Evolutionary conservation across 2,113 vertebrate species (phyloP).

Genomic region (Tragelaphus scriptus): DNA sequence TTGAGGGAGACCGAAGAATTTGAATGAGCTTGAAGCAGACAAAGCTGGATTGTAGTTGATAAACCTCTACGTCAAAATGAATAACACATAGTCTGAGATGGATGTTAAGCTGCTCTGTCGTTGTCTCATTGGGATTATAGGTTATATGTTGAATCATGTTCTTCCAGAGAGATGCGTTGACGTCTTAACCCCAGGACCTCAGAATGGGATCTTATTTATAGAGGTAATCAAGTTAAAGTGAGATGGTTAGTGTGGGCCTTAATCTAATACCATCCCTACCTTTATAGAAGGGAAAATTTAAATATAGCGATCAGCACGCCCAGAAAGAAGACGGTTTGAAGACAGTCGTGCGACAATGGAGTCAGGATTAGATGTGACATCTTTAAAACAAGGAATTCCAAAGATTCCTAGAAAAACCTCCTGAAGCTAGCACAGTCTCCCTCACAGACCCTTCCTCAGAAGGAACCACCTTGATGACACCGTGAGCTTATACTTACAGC

Average conservation of each 20-base stretch:
- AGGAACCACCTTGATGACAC: no score
- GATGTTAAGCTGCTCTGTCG: not conserved
- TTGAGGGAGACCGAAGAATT: not conserved
- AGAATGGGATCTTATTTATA: not conserved
- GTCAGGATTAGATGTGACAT: not conserved
- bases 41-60: not conserved
- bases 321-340: not conserved
- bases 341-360: fast-evolving
- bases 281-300: not conserved
- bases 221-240: not conserved
- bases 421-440: not conserved
- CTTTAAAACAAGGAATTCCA: no score
- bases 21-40: not conserved
- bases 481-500: not conserved
- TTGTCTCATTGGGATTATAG: not conserved
- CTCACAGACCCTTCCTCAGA: not conserved
- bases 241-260: not conserved
- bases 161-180: not conserved
- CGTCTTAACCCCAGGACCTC: not conserved
- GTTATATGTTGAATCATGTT: not conserved
- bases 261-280: not conserved
- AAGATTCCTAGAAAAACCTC: not conserved
- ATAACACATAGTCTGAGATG: not conserved
- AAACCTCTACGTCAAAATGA: not conserved
- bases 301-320: not conserved